Conservation (phyloP, 2,888 invertebrate species). For the Tyria jacobaeae region DNA sequence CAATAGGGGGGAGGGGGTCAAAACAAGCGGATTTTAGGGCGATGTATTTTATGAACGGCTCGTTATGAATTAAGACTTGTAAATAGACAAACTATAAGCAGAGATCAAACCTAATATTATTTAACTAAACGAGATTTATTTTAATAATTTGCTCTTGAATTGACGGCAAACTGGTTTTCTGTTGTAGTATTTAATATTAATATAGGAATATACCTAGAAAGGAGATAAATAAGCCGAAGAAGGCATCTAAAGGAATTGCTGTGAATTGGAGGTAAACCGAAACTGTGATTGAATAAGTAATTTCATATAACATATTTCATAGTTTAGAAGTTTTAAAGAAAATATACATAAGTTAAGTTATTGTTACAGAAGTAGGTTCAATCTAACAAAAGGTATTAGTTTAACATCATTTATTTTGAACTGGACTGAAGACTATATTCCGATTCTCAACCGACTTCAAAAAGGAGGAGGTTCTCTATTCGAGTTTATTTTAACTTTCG, state of each 20-base stretch:
- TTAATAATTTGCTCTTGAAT: background rate
- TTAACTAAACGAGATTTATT: background rate
- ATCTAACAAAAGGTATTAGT: background rate
- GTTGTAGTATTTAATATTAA: background rate
- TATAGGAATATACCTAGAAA: background rate
- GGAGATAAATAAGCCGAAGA: background rate
- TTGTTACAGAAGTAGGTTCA: background rate
- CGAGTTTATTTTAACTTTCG: too few species aligned
- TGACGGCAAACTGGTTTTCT: background rate
- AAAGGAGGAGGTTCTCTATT: too few species aligned
- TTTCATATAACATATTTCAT: background rate
- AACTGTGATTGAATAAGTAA: background rate
- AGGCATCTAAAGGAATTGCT: too few species aligned
- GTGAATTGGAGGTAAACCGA: background rate
- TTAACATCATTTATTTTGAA: background rate
- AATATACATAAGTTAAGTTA: background rate
- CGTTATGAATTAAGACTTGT: background rate
- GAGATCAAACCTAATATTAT: background rate
- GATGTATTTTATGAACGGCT: too few species aligned
- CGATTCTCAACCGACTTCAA: too few species aligned
- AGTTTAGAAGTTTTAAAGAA: background rate
- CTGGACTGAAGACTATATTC: background rate
- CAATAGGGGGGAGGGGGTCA: too few species aligned
- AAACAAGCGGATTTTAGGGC: too few species aligned
- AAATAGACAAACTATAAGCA: background rate